Conservation (phyloP, 2,888 invertebrate genomes). For the Cremastobaeus sp. region DNA sequence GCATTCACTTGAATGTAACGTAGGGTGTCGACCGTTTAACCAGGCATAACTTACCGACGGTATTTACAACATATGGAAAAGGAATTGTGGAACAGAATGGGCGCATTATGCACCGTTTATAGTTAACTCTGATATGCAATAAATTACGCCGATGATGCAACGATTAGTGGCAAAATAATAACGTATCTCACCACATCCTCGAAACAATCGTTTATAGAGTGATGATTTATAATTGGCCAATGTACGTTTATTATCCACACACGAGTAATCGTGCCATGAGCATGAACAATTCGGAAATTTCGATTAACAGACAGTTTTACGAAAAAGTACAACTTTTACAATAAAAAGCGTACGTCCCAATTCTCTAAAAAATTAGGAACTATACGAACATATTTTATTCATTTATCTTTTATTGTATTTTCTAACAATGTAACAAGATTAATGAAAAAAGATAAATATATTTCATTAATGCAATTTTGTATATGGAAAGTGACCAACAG, state of each 20-base stretch:
- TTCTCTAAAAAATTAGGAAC: no score
- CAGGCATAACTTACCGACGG: slow-evolving; percentile 67
- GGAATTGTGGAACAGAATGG: slow-evolving; percentile 67
- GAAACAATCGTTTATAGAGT: slow-evolving; percentile 20
- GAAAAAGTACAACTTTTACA: no score
- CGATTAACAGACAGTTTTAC: no score
- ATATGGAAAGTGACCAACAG: no score
- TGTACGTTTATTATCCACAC: background rate
- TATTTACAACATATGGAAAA: slow-evolving; percentile 68
- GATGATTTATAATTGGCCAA: slow-evolving; percentile 8
- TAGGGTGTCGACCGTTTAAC: slow-evolving; percentile 73
- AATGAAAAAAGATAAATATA: no score
- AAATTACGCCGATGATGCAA: slow-evolving; percentile 38
- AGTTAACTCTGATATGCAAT: slow-evolving; percentile 60
- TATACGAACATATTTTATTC: no score
- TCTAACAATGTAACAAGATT: no score
- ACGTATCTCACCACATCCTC: slow-evolving; percentile 19
- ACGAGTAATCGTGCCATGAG: no score
- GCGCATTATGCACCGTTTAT: slow-evolving; percentile 36
- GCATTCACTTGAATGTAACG: slow-evolving; percentile 57
- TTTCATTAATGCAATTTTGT: no score
- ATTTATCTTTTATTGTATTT: no score
- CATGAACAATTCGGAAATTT: no score
- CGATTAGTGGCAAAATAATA: slow-evolving; percentile 27
- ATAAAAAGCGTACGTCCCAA: no score